Evolutionary conservation across 2,888 invertebrate species (phyloP).

Genomic region (Apomyelois bistriatella): DNA sequence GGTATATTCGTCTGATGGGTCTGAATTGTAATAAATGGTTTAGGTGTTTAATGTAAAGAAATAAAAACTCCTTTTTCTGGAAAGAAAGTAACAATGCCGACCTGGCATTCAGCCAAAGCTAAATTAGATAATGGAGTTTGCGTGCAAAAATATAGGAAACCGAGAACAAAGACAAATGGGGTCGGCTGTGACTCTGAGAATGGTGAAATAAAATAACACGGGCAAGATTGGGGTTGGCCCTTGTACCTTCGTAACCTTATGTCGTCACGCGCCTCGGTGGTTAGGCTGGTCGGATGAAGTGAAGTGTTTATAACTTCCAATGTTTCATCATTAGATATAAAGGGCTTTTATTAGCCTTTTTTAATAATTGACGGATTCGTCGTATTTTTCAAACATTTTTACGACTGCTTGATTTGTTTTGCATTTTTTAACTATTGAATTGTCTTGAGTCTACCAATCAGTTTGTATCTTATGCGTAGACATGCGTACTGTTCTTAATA

Average conservation of each 20-base stretch:
- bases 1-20: slow-evolving; percentile 37
- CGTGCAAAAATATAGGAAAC: slow-evolving; percentile 80
- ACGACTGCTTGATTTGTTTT: no score
- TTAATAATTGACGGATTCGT: no score
- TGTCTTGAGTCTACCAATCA: no score
- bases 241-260: slow-evolving; percentile 30
- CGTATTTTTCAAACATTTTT: no score
- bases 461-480: no score
- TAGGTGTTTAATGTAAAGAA: slow-evolving; percentile 67
- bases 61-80: slow-evolving; percentile 66
- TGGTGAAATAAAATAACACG: slow-evolving; percentile 71
- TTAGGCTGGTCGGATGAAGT: slow-evolving; percentile 32
- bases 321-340: no score
- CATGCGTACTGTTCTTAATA: no score
- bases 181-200: slow-evolving; percentile 68
- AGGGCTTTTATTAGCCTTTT: no score
- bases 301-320: no score
- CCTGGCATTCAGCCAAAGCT: slow-evolving; percentile 78
- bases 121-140: slow-evolving; percentile 81
- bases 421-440: no score
- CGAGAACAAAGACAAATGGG: slow-evolving; percentile 79
- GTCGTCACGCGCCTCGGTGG: slow-evolving; percentile 44
- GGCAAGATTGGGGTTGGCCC: slow-evolving; percentile 57
- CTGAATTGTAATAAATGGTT: slow-evolving; percentile 67
- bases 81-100: slow-evolving; percentile 71